Conservation (phyloP, 1,140 invertebrate genomes). For the Vanessa tameamea region DNA sequence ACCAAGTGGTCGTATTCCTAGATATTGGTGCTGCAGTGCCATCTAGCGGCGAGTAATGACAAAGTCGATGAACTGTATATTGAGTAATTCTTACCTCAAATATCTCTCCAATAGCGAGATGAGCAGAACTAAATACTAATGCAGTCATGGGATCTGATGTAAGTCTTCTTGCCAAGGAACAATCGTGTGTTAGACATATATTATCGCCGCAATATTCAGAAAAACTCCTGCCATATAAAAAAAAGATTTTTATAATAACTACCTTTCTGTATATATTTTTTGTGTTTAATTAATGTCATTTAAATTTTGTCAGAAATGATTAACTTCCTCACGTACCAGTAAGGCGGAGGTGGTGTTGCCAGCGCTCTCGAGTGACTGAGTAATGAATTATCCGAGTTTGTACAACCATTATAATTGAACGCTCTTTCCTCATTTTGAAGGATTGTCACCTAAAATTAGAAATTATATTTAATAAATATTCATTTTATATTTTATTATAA, state of each 20-base stretch:
- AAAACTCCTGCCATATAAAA: slow-evolving; percentile 64
- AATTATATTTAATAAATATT: background rate
- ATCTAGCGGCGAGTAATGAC: no score
- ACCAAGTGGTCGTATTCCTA: no score
- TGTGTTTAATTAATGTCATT: no score
- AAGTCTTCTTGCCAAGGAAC: slow-evolving; percentile 83
- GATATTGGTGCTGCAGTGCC: no score
- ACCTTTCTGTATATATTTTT: no score
- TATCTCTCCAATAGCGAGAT: slow-evolving; percentile 87
- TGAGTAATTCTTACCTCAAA: slow-evolving; percentile 83
- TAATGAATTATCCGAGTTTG: slow-evolving; percentile 62
- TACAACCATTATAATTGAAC: slow-evolving; percentile 67
- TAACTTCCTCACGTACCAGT: slow-evolving; percentile 53
- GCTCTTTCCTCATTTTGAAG: slow-evolving; percentile 65
- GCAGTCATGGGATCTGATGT: slow-evolving; percentile 84
- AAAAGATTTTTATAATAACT: background rate
- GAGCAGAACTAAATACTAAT: slow-evolving; percentile 87
- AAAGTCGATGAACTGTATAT: background rate
- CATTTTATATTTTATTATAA: background rate
- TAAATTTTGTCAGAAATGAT: background rate
- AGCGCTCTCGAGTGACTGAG: slow-evolving; percentile 47
- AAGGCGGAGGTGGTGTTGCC: slow-evolving; percentile 58
- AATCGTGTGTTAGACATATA: slow-evolving; percentile 85
- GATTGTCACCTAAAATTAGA: slow-evolving; percentile 58
- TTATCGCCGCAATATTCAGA: slow-evolving; percentile 89